Percentiles rank a stretch among this genome's conserved stretches.
Evolutionary conservation across 2,888 invertebrate genomes (phyloP).

Genomic region (Trilocha varians): DNA sequence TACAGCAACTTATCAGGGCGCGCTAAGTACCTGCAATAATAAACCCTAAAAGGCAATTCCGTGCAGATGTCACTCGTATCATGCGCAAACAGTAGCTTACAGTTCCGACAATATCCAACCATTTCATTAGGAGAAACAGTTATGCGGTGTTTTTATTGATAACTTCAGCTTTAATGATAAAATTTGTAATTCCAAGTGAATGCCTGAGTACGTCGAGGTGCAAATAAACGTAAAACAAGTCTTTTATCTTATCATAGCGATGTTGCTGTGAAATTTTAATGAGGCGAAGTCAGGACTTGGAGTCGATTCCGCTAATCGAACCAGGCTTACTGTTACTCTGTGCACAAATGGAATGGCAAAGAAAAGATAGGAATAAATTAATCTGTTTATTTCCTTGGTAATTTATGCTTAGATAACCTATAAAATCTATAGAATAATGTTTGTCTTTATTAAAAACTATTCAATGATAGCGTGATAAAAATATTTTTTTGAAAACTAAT

Average conservation of each 20-base stretch:
- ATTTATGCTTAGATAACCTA: no score
- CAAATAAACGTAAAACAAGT: slow-evolving; percentile 20
- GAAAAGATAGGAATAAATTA: background rate
- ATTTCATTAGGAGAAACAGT: background rate
- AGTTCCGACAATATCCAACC: no score
- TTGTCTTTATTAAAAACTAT: no score
- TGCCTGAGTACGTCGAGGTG: slow-evolving; percentile 18
- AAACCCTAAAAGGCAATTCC: no score
- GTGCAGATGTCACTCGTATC: no score
- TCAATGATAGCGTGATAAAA: no score
- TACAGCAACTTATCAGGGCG: no score
- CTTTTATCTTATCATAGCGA: slow-evolving; percentile 40
- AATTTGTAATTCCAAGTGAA: background rate
- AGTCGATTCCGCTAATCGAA: slow-evolving; percentile 43
- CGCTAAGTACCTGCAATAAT: no score
- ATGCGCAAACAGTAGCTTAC: no score
- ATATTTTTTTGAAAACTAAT: no score
- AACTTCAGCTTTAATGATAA: background rate
- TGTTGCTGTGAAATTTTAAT: slow-evolving; percentile 55
- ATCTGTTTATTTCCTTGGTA: no score
- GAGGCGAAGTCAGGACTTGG: slow-evolving; percentile 30
- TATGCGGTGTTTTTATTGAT: background rate
- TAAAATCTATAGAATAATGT: no score
- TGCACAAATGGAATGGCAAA: slow-evolving; percentile 32
- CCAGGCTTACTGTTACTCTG: slow-evolving; percentile 40